Base-by-base conservation (phyloP, 2,797 vertebrate genomes). In the Lemur catta region DNA sequence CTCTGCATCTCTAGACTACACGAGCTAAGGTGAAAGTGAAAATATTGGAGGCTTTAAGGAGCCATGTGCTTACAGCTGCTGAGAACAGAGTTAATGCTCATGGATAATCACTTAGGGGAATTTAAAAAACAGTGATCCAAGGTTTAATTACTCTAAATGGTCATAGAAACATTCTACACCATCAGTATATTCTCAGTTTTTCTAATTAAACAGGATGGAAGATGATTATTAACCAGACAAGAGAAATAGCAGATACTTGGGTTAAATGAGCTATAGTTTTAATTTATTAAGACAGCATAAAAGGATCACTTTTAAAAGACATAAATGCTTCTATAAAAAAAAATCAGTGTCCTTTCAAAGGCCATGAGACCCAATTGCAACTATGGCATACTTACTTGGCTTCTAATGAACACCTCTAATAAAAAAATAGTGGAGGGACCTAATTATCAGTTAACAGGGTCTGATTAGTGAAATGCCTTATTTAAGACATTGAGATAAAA, bases 401-500 rank as follows among this genome's bases (percentile, higher is more conserved):
- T 72, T 91, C 72, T 90, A 91, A 89, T 28, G 61, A 93, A 95
- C 15, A 80, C 11, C 20, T 75, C 38, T 80, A 93, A 92, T 86
- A 76, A 94, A 92, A 28, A 81, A 92, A 88, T 75, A 91, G 52
- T 81, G 6, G 35, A 84, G 43, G 35, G 78, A 76, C 14, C 26
- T 76, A 94, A 93, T 76, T 85, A 95, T 75, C 57, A 50, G 30
- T 90, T 97, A 87, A 69, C 18, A 63, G 3, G 89, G 43, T 69
- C 61, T 91, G 52, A 89, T 69, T 61, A 82, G 43, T 87, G 63
- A 96, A 95, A 96, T 89, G 10, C 65, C 86, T 95, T 93, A 69
- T 89, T 59, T 82, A 59, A 93, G 59, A 94, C 50, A 72, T 94
- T 94, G 38, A 84, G 41, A 94, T 94, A 93, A 97, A 93, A 74